Conservation (phyloP, 2,113 vertebrate genomes). For the Sylvietta virens region DNA sequence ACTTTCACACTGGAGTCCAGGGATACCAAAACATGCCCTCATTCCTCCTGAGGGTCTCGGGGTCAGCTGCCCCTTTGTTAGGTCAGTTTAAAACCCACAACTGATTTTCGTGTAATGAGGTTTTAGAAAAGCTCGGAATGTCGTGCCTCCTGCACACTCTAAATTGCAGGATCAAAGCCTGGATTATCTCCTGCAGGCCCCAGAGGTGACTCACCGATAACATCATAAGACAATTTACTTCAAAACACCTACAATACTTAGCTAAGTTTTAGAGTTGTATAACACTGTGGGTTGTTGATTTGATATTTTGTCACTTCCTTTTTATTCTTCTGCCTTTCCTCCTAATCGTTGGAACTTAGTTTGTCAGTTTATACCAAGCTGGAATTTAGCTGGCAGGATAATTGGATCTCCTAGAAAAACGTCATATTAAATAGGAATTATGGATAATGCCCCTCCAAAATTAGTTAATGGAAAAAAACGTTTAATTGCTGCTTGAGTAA, state of each 20-base stretch:
- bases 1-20: not conserved
- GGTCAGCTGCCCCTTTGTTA: not conserved
- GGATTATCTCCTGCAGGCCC: slow-evolving; percentile 2
- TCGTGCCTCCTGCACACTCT: not conserved
- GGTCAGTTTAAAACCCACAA: not conserved
- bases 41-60: fast-evolving
- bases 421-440: slow-evolving; percentile 42
- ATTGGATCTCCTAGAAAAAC: slow-evolving; percentile 37
- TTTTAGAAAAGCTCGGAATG: not conserved
- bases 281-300: slow-evolving; percentile 55
- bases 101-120: not conserved
- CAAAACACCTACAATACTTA: slow-evolving; percentile 59
- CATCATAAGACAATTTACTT: slow-evolving; percentile 48
- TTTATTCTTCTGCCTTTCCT: slow-evolving; percentile 43
- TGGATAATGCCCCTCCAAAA: slow-evolving; percentile 14
- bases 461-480: slow-evolving; percentile 29
- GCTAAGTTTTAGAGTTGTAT: slow-evolving; percentile 49
- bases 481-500: slow-evolving; percentile 47
- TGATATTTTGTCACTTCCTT: slow-evolving; percentile 59
- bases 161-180: slow-evolving; percentile 5
- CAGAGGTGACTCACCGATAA: slow-evolving; percentile 43
- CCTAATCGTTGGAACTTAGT: slow-evolving; percentile 13
- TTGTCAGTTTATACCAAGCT: slow-evolving; percentile 53
- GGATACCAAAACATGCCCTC: not conserved
- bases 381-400: slow-evolving; percentile 54